Percentiles rank a stretch among this genome's conserved stretches.
Conservation (phyloP, 2,888 invertebrate genomes). For the Nymphalis polychloros region DNA sequence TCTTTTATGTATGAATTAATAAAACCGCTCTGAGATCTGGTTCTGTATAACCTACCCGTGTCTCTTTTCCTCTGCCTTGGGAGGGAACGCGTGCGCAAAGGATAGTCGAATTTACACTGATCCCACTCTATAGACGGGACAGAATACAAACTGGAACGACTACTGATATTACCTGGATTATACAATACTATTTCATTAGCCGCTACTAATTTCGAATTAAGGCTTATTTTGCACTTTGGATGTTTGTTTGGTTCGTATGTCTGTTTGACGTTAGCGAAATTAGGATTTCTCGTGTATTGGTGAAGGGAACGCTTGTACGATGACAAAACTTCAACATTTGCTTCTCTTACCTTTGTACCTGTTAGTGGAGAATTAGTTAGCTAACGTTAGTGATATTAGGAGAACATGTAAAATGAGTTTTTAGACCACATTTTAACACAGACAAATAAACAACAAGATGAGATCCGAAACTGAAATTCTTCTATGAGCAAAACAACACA, state of each 20-base stretch:
- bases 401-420: neutral
- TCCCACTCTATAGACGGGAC: constrained; percentile 73
- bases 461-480: neutral
- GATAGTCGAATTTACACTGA: constrained; percentile 55
- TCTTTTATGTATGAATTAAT: constrained; percentile 65
- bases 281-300: constrained; percentile 61
- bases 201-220: constrained; percentile 49
- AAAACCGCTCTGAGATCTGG: constrained; percentile 70
- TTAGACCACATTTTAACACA: neutral
- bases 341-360: constrained; percentile 56
- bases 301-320: constrained; percentile 57
- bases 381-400: constrained; percentile 23
- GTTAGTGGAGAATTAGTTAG: constrained; percentile 44
- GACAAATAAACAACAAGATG: neutral
- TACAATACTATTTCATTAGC: constrained; percentile 43
- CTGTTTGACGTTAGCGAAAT: constrained; percentile 58
- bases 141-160: constrained; percentile 65
- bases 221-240: constrained; percentile 68
- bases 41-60: constrained; percentile 56
- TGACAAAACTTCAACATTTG: constrained; percentile 47
- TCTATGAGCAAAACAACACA: neutral
- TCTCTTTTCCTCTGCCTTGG: constrained; percentile 48
- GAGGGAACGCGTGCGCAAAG: constrained; percentile 57
- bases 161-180: constrained; percentile 51
- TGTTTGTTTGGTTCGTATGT: constrained; percentile 53